Evolutionary conservation across 2,113 vertebrate genomes (phyloP), one percentile per base, ranked within the genome.

Genomic region (Cryptoleucopteryx plumbea): DNA sequence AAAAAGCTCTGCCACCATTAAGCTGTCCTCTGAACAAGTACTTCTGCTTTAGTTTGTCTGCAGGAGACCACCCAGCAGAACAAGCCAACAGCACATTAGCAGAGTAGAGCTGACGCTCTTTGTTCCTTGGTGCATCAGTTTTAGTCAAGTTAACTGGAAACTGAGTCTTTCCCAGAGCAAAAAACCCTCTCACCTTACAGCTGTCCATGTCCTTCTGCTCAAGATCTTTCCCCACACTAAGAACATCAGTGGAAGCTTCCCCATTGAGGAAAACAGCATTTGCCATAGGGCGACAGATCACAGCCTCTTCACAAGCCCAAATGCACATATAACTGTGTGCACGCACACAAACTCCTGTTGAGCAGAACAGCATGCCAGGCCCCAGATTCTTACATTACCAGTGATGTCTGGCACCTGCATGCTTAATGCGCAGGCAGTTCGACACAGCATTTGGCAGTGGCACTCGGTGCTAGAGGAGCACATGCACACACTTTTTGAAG

Each of bases 381-480:
- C n/a, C 40, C 5, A 40, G 3, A 38, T 22, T n/a, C 58, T 3
- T 11, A 22, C 11, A 15, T 32, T 45, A 40, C 61, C 71, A 67
- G 59, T 13, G 0, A 8, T 0, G 3, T 16, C 78, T 87, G 78
- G 70, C 73, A 87, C 84, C 67, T n/a, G 13, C 23, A 5, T 2
- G 4, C 58, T 62, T n/a, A 4, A 18, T 2, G 11, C 0, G 0
- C 22, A 3, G 52, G 40, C 21, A 29, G 56, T 21, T n/a, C 1
- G 0, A 32, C 53, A 20, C 32, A 0, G 0, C 0, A 0, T 50
- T 26, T 58, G 55, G 83, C 72, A 9, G 9, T 7, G 18, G 63
- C 43, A 58, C 50, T 3, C 1, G 23, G 59, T 13, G 31, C n/a
- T 42, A 63, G 32, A 40, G 17, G 8, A 88, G 36, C 62, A 40